These are phyloP conservation scores for Onychomys leucogaster DNA, from an alignment of 2,797 vertebrate species.

Conservation along the genomic window DNA sequence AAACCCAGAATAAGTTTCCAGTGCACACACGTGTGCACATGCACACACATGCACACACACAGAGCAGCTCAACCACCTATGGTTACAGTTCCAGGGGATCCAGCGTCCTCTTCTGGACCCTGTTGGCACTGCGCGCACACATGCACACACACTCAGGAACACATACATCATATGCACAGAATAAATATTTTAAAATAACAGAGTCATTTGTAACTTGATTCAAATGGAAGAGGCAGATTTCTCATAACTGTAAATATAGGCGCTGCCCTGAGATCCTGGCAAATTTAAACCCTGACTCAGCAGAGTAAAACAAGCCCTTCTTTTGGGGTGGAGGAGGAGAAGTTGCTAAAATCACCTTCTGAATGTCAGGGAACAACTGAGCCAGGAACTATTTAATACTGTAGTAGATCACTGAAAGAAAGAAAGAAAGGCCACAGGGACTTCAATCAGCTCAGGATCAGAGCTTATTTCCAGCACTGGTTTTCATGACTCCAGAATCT, in stretches of 20 bases:
- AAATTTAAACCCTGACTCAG: constrained; percentile 70
- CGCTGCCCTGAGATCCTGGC: constrained; percentile 39
- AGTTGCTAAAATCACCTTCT: constrained; percentile 20
- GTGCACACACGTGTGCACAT: too few relatives aligned
- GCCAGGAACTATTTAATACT: constrained; percentile 31
- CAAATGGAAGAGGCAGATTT: constrained; percentile 52
- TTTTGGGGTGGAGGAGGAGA: background rate
- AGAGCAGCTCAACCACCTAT: background rate
- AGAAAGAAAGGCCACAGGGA: background rate
- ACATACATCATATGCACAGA: background rate
- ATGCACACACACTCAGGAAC: background rate
- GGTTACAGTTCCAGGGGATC: background rate
- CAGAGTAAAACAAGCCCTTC: constrained; percentile 48
- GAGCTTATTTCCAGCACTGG: background rate
- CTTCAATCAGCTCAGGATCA: background rate
- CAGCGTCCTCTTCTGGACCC: background rate
- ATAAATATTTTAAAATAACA: background rate
- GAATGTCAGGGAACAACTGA: background rate
- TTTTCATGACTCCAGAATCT: background rate
- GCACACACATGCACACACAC: background rate
- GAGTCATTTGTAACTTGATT: background rate
- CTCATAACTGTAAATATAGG: constrained; percentile 61
- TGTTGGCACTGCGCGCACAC: background rate
- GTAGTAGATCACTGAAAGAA: constrained; percentile 29
- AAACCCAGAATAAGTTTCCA: background rate